A percentile compares a stretch with the other conserved stretches of the same genome.
These are phyloP conservation scores for Cryptoblepharus egeriae DNA, from an alignment of 2,797 vertebrate genomes.

Conservation along the genomic window DNA sequence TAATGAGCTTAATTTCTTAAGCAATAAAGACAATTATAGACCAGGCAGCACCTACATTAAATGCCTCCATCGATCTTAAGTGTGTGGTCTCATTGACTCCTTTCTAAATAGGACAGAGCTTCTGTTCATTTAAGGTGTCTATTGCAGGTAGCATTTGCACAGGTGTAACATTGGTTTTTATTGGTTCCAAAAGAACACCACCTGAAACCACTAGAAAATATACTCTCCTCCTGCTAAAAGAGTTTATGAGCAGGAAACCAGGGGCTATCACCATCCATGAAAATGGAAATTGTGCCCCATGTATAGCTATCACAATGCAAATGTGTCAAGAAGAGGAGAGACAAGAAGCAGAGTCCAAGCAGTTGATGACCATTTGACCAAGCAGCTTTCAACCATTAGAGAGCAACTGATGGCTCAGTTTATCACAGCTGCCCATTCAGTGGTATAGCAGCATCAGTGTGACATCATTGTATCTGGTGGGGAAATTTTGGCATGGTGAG, in stretches of 20 bases:
- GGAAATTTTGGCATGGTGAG: no score
- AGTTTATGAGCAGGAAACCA: not conserved
- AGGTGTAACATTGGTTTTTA: not conserved
- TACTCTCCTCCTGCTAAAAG: no score
- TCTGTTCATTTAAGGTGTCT: not conserved
- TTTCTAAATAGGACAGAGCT: not conserved
- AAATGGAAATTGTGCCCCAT: not conserved
- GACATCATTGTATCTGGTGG: no score
- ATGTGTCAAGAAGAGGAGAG: not conserved
- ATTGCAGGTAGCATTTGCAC: not conserved
- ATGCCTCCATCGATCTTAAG: conserved; percentile 19
- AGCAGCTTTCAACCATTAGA: not conserved
- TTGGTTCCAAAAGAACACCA: no score
- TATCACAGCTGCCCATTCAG: no score
- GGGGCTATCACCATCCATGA: not conserved
- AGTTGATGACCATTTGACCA: no score
- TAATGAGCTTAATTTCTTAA: not conserved
- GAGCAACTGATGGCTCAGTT: no score
- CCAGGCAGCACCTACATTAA: not conserved
- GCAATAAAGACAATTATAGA: not conserved
- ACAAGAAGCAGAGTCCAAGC: not conserved
- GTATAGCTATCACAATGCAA: not conserved
- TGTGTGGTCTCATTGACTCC: not conserved
- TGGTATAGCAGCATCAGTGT: no score
- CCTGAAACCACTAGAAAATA: no score